Evolutionary conservation across 2,888 invertebrate genomes (phyloP).

Genomic region (Pinctada fucata): DNA sequence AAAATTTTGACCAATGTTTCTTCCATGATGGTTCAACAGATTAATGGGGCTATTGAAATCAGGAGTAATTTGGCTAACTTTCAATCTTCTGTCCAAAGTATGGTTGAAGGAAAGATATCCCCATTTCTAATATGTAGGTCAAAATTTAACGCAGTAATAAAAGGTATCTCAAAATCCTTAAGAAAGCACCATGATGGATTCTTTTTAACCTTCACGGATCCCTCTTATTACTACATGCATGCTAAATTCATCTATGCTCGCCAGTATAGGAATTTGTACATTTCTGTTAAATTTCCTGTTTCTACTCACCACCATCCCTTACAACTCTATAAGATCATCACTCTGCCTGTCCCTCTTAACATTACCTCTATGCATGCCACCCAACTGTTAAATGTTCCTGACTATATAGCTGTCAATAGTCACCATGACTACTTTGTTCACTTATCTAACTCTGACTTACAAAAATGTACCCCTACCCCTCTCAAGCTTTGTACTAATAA

Average conservation of each 20-base stretch:
- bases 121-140: slow-evolving; percentile 8
- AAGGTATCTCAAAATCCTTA: not conserved
- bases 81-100: slow-evolving; percentile 3
- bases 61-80: slow-evolving; percentile 6
- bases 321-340: slow-evolving; percentile 9
- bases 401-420: slow-evolving; percentile 28
- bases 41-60: slow-evolving; percentile 7
- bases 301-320: slow-evolving; percentile 18
- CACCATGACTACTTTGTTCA: slow-evolving; percentile 33
- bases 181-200: too few relatives aligned
- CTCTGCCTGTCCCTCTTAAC: slow-evolving; percentile 42
- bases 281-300: too few relatives aligned
- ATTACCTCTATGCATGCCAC: slow-evolving; percentile 42
- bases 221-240: slow-evolving; percentile 13
- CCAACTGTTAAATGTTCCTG: slow-evolving; percentile 37
- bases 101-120: slow-evolving; percentile 16
- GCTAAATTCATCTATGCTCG: slow-evolving; percentile 24
- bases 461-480: slow-evolving; percentile 2
- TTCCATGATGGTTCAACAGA: not conserved
- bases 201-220: slow-evolving; percentile 15
- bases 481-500: slow-evolving; percentile 10
- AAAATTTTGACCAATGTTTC: not conserved
- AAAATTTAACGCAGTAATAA: not conserved
- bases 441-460: slow-evolving; percentile 21
- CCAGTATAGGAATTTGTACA: not conserved